Conservation (phyloP, 2,797 vertebrate species). For the Schizothorax lantsangensis region DNA sequence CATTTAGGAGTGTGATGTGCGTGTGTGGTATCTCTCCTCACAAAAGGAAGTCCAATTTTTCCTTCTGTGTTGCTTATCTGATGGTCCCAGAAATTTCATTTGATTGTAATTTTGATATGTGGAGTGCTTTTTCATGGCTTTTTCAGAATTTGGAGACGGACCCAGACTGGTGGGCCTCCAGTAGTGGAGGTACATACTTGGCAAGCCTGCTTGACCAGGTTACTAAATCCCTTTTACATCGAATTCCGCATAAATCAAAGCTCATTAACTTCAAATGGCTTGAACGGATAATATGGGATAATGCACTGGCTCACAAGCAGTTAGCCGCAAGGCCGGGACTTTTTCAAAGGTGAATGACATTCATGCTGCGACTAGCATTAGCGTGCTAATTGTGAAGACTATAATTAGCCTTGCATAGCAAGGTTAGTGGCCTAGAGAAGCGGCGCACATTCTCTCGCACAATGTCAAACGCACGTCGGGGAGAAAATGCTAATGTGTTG, state of each 20-base stretch:
- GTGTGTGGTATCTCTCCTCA: constrained; percentile 41
- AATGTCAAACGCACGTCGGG: constrained; percentile 53
- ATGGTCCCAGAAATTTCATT: constrained; percentile 55
- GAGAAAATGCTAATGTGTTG: constrained; percentile 59
- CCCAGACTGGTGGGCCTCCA: constrained; percentile 23
- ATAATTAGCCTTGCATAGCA: constrained; percentile 62
- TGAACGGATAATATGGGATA: constrained; percentile 62
- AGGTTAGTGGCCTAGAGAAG: constrained; percentile 61
- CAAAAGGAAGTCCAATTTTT: constrained; percentile 56
- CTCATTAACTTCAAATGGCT: constrained; percentile 58
- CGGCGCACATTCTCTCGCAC: constrained; percentile 52
- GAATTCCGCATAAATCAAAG: constrained; percentile 54
- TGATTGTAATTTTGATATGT: constrained; percentile 58
- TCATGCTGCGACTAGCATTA: constrained; percentile 60
- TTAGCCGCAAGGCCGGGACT: constrained; percentile 59
- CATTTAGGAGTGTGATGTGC: constrained; percentile 46
- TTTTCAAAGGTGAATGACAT: constrained; percentile 62
- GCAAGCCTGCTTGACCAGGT: constrained; percentile 54
- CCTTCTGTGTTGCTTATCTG: constrained; percentile 49
- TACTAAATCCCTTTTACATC: constrained; percentile 50
- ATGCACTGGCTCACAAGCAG: constrained; percentile 59
- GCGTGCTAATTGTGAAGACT: constrained; percentile 64
- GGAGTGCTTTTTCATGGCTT: constrained; percentile 45
- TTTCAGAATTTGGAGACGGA: constrained; percentile 32
- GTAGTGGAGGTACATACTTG: constrained; percentile 36